These are phyloP conservation scores for Nemapogon koenigi DNA, from an alignment of 2,888 invertebrate species.

Conservation along the genomic window DNA sequence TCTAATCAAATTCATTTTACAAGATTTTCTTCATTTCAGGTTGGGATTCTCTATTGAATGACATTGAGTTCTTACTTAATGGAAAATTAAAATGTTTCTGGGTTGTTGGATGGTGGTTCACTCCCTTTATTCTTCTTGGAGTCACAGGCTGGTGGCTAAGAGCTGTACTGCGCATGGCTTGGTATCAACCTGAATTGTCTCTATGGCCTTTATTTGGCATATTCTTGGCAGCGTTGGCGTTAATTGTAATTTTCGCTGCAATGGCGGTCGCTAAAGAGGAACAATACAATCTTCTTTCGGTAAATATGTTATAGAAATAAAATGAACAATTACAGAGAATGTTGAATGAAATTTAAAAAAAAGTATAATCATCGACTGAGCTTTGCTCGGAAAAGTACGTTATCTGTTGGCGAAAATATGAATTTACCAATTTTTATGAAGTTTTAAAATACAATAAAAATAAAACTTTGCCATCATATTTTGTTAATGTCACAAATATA, in stretches of 20 bases:
- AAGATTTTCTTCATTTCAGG: conserved; percentile 28
- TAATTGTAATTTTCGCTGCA: conserved; percentile 43
- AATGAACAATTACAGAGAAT: too few relatives aligned
- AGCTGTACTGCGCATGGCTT: conserved; percentile 29
- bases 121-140: conserved; percentile 37
- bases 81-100: conserved; percentile 38
- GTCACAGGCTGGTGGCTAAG: conserved; percentile 52
- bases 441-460: too few relatives aligned
- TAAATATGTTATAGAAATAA: conserved; percentile 23
- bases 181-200: conserved; percentile 25
- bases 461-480: too few relatives aligned
- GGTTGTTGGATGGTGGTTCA: conserved; percentile 42
- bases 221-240: conserved; percentile 32
- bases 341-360: too few relatives aligned
- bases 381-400: too few relatives aligned
- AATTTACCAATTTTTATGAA: too few relatives aligned
- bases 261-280: conserved; percentile 50
- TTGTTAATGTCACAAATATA: too few relatives aligned
- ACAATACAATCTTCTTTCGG: conserved; percentile 48
- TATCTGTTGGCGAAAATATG: too few relatives aligned
- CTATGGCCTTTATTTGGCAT: conserved; percentile 45
- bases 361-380: too few relatives aligned
- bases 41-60: conserved; percentile 42
- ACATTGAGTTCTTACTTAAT: conserved; percentile 50
- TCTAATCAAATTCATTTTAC: background rate